A percentile compares a stretch with the other conserved stretches of the same genome.
These are phyloP conservation scores for Macroglossus sobrinus DNA, from an alignment of 2,113 vertebrate species.

Conservation along the genomic window DNA sequence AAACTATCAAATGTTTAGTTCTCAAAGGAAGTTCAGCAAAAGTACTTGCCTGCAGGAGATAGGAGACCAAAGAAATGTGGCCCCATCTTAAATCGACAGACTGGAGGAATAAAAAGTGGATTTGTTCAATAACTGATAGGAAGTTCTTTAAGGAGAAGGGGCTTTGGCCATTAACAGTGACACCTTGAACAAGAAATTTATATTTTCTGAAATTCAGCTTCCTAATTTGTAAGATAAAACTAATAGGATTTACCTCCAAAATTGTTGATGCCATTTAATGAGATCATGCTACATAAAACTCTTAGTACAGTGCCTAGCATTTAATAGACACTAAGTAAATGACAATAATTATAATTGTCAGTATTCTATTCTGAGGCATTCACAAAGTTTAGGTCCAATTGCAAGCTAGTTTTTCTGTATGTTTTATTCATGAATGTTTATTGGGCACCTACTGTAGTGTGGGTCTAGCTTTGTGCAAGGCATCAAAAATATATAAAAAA, in stretches of 20 bases:
- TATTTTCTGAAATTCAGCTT: slow-evolving; percentile 34
- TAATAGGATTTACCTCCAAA: not conserved
- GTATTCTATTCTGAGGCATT: not conserved
- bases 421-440: not conserved
- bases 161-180: not conserved
- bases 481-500: not conserved
- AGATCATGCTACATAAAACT: not conserved
- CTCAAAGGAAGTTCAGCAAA: not conserved
- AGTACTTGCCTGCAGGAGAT: not conserved
- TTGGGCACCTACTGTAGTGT: not conserved
- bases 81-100: not conserved
- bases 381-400: not conserved
- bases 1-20: not conserved
- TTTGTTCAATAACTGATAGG: not conserved
- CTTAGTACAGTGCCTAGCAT: not conserved
- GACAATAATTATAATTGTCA: not conserved
- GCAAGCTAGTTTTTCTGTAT: not conserved
- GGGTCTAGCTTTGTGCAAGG: not conserved
- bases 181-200: not conserved
- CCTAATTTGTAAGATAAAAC: not conserved
- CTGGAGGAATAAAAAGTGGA: not conserved
- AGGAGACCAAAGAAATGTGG: not conserved
- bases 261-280: not conserved
- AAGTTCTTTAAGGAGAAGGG: not conserved
- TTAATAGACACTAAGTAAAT: not conserved